These are phyloP conservation scores for Rhynchonema sp. DNA, from an alignment of 2,888 invertebrate genomes.

Conservation along the genomic window DNA sequence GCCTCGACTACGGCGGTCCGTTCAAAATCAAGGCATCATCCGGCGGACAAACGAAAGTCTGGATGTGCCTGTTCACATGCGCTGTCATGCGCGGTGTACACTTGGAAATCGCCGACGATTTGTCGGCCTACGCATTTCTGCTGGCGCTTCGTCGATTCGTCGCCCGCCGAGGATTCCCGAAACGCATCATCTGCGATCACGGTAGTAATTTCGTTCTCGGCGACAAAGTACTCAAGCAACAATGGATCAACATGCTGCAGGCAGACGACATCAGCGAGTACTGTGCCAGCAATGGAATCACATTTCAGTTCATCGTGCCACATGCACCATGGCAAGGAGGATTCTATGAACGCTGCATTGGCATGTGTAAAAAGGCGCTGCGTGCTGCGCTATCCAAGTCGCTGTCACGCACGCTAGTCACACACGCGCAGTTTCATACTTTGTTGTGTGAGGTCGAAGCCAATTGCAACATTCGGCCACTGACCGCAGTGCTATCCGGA, in stretches of 20 bases:
- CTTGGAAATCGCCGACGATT: not conserved
- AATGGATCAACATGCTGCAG: not conserved
- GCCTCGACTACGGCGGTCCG: slow-evolving; percentile 26
- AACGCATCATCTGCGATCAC: not conserved
- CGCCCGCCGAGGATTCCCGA: not conserved
- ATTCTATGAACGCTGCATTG: not conserved
- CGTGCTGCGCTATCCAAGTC: no score
- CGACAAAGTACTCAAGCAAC: not conserved
- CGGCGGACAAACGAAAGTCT: not conserved
- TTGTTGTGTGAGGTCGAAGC: no score
- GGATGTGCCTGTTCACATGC: not conserved
- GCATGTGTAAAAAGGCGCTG: not conserved
- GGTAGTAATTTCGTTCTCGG: not conserved
- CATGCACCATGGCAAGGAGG: not conserved
- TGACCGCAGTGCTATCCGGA: no score
- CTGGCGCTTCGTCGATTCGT: not conserved
- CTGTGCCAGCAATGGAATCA: not conserved
- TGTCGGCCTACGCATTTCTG: not conserved
- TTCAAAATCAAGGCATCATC: slow-evolving; percentile 13
- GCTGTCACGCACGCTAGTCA: no score
- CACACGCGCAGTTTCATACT: no score
- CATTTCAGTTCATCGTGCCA: not conserved
- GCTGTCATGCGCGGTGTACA: not conserved
- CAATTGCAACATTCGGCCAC: no score
- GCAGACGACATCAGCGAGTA: not conserved